Percentiles rank a stretch among this genome's conserved stretches.
Conservation (phyloP, 2,113 vertebrate species). For the Ictalurus furcatus region DNA sequence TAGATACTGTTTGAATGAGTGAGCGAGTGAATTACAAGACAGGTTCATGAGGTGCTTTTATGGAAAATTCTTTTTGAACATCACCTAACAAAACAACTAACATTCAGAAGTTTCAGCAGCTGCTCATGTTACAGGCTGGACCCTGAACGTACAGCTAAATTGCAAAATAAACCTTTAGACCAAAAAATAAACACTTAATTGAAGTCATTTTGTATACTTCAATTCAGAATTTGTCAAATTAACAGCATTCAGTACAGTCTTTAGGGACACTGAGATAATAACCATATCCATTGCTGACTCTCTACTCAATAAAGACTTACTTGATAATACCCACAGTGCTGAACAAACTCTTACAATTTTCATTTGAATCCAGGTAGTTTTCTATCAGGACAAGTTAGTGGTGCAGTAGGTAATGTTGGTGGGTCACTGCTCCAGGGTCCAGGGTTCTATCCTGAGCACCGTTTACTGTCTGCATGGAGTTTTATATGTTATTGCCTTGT, state of each 20-base stretch:
- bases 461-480: neutral
- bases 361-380: neutral
- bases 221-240: neutral
- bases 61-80: neutral
- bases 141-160: neutral
- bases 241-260: neutral
- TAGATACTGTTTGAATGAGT: neutral
- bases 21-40: too few species aligned
- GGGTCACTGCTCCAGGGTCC: neutral
- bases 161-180: neutral
- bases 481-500: neutral
- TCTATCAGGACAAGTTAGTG: neutral
- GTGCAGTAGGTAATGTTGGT: neutral
- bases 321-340: neutral
- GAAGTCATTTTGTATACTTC: neutral
- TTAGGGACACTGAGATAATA: neutral
- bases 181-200: neutral
- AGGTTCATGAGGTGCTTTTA: neutral
- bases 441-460: neutral
- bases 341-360: neutral
- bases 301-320: neutral
- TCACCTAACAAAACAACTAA: neutral
- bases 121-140: neutral
- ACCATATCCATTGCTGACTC: neutral
- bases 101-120: neutral